Percentiles rank a stretch among this genome's conserved stretches.
Evolutionary conservation across 1,140 invertebrate species (phyloP).

Genomic region (Nasonia longicornis): DNA sequence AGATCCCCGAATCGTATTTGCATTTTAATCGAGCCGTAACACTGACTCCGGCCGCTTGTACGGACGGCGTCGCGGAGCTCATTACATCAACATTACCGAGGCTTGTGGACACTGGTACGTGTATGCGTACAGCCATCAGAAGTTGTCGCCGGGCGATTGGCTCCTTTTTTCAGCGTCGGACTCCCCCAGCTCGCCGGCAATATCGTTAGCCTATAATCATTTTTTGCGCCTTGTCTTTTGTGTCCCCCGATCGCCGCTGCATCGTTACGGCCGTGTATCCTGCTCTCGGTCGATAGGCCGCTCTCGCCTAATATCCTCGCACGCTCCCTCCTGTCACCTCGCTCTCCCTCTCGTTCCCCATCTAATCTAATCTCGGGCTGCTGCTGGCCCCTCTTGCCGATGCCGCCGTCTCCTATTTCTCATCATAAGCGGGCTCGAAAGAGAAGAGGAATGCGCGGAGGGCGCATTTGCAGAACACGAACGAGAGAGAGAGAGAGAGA

Average conservation of each 20-base stretch:
- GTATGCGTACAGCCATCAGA: not conserved
- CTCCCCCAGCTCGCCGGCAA: conserved; percentile 4
- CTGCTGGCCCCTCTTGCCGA: conserved; percentile 7
- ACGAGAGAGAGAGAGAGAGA: conserved; percentile 10
- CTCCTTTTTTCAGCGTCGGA: conserved; percentile 24
- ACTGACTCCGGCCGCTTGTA: conserved; percentile 28
- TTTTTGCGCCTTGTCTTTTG: conserved; percentile 35
- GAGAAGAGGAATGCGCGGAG: conserved; percentile 13
- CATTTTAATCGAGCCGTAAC: conserved; percentile 46
- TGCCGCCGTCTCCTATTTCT: conserved; percentile 34
- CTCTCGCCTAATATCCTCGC: conserved; percentile 13
- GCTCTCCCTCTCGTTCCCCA: not conserved
- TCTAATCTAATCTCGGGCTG: conserved; percentile 13
- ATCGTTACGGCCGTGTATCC: conserved; percentile 10
- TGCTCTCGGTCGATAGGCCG: not conserved
- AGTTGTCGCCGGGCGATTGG: conserved; percentile 18
- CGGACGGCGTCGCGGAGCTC: not conserved
- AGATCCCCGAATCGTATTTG: conserved; percentile 37
- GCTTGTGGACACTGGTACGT: not conserved
- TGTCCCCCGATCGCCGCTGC: conserved; percentile 17
- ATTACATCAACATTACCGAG: conserved; percentile 10
- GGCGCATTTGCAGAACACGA: conserved; percentile 24
- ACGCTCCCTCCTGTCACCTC: not conserved
- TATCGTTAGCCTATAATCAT: conserved; percentile 41
- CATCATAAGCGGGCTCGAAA: not conserved